Percentiles rank a stretch among this genome's conserved stretches.
phyloP scores from a whole-genome alignment of 2,113 vertebrate genomes.

The Ginglymostoma cirratum region DNA sequence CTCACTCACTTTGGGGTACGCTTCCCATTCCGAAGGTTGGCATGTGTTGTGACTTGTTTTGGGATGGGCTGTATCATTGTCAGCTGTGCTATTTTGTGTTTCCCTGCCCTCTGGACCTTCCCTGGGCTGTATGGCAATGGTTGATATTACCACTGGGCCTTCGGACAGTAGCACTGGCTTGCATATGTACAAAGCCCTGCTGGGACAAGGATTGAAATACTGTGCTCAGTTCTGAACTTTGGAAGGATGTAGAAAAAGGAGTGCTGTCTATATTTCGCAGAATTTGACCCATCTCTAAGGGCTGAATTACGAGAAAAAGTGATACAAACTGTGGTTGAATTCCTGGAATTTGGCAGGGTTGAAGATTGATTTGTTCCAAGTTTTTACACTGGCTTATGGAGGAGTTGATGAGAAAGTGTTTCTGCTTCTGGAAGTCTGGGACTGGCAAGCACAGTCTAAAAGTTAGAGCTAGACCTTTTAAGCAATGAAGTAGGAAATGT shows the following conservation, averaged over 20 bases:
- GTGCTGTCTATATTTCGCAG: neutral
- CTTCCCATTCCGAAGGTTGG: neutral
- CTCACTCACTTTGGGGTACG: neutral
- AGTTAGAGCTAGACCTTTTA: too few relatives aligned
- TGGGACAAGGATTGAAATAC: neutral
- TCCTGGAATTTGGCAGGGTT: neutral
- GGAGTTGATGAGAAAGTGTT: too few relatives aligned
- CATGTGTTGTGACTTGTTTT: too few relatives aligned
- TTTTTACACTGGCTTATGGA: neutral
- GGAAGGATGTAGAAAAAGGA: neutral
- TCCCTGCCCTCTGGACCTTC: neutral
- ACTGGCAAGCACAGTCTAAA: too few relatives aligned
- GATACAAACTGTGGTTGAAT: neutral
- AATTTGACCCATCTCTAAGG: neutral
- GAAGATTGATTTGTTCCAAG: neutral
- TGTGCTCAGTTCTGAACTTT: neutral
- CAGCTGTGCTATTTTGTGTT: neutral
- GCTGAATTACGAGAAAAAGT: neutral
- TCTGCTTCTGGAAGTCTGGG: too few relatives aligned
- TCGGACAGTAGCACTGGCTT: neutral
- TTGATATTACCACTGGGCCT: neutral
- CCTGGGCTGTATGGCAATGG: neutral
- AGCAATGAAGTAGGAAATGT: too few relatives aligned
- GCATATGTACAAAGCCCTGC: neutral
- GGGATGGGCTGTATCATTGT: neutral